Conservation (phyloP, 1,140 invertebrate species). For the Scaptomyza pallida region DNA sequence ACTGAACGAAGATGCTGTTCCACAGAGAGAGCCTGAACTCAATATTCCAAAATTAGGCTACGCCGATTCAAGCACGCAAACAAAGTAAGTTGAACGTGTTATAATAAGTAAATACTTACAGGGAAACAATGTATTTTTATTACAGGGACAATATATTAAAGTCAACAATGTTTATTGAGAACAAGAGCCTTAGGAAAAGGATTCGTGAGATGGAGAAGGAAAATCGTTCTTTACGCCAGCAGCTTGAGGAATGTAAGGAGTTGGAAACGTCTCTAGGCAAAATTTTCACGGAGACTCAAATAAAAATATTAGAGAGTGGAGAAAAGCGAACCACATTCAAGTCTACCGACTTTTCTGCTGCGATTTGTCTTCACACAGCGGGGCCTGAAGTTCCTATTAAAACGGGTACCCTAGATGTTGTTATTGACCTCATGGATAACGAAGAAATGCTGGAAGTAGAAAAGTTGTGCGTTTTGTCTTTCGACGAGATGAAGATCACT, state of each 20-base stretch:
- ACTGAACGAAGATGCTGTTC: conserved; percentile 11
- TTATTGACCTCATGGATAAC: conserved; percentile 1
- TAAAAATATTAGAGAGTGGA: too few species aligned
- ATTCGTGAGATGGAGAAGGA: too few species aligned
- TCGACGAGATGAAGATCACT: too few species aligned
- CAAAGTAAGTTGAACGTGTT: conserved; percentile 22
- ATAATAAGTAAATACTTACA: not conserved
- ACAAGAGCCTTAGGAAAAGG: too few species aligned
- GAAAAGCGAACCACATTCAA: not conserved
- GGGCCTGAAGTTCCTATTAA: conserved; percentile 13
- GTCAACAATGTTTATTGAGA: too few species aligned
- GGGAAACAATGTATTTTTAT: not conserved
- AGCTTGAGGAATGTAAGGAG: too few species aligned
- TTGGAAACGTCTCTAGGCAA: too few species aligned
- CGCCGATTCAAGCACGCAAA: conserved; percentile 14
- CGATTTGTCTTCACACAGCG: conserved; percentile 11
- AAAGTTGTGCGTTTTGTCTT: too few species aligned
- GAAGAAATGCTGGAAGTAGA: conserved; percentile 1
- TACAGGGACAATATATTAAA: not conserved
- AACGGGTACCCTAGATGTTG: not conserved
- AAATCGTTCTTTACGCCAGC: too few species aligned
- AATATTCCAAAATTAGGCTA: conserved; percentile 1
- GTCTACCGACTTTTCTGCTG: not conserved
- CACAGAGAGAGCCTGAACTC: conserved; percentile 1
- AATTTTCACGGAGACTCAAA: too few species aligned